phyloP scores from a whole-genome alignment of 2,888 invertebrate species.

The Nematopogon swammerdamellus region DNA sequence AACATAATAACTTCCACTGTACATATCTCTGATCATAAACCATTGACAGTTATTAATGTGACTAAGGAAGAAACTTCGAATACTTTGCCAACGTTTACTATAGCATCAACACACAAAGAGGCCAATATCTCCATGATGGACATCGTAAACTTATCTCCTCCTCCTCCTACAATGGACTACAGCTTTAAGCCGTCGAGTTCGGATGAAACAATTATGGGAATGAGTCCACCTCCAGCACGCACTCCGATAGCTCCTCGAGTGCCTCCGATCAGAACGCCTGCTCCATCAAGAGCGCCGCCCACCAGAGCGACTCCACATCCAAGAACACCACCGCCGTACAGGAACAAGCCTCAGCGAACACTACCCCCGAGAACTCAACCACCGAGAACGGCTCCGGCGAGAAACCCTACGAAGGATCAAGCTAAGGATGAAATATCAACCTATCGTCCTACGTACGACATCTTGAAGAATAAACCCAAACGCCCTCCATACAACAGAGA shows the following conservation, averaged over 20 bases:
- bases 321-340: slow-evolving; percentile 33
- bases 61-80: slow-evolving; percentile 25
- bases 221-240: slow-evolving; percentile 51
- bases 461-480: slow-evolving; percentile 28
- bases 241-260: slow-evolving; percentile 19
- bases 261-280: slow-evolving; percentile 4
- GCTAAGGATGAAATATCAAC: slow-evolving; percentile 33
- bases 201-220: slow-evolving; percentile 53
- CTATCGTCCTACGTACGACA: slow-evolving; percentile 37
- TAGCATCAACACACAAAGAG: slow-evolving; percentile 22
- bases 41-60: slow-evolving; percentile 32
- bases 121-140: slow-evolving; percentile 33
- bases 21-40: slow-evolving; percentile 43
- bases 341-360: slow-evolving; percentile 33
- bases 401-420: slow-evolving; percentile 23
- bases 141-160: slow-evolving; percentile 48
- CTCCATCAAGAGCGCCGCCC: slow-evolving; percentile 24
- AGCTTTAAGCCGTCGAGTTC: slow-evolving; percentile 40
- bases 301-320: slow-evolving; percentile 28
- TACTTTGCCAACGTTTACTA: slow-evolving; percentile 27
- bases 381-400: slow-evolving; percentile 22
- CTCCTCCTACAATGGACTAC: slow-evolving; percentile 42
- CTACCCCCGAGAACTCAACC: slow-evolving; percentile 27
- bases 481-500: slow-evolving; percentile 31
- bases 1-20: slow-evolving; percentile 49